phyloP scores from a whole-genome alignment of 1,140 invertebrate genomes.

The Orchesella cincta region DNA sequence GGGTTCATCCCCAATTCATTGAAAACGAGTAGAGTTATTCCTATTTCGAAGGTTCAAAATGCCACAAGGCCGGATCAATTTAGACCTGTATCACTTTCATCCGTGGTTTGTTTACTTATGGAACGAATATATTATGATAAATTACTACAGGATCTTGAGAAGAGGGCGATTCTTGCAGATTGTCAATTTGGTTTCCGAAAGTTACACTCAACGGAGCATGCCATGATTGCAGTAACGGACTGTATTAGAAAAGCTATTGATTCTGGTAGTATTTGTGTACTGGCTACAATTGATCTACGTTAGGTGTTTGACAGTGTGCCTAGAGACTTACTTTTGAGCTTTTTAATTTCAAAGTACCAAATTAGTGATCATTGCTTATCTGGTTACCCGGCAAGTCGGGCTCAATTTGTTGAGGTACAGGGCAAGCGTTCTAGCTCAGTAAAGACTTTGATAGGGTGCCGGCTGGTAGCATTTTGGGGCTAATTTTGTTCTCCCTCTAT shows the following conservation, averaged over 20 bases:
- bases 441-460: conserved; percentile 17
- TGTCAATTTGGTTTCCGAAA: conserved; percentile 15
- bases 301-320: background rate
- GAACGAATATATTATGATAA: too few species aligned
- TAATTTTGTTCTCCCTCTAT: background rate
- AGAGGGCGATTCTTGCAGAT: background rate
- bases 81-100: too few species aligned
- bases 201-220: background rate
- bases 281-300: background rate
- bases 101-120: too few species aligned
- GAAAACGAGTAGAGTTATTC: too few species aligned
- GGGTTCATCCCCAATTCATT: too few species aligned
- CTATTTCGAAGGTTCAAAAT: too few species aligned
- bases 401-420: background rate
- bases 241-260: background rate
- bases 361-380: background rate
- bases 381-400: background rate
- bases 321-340: background rate
- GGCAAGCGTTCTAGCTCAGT: background rate
- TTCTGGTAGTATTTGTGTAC: background rate
- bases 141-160: too few species aligned
- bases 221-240: conserved; percentile 4
- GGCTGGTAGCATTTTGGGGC: conserved; percentile 9
- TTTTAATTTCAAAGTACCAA: background rate
- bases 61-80: too few species aligned